Base-by-base conservation (phyloP, 2,888 invertebrate species). In the Lepidocyrtinus sp. region DNA sequence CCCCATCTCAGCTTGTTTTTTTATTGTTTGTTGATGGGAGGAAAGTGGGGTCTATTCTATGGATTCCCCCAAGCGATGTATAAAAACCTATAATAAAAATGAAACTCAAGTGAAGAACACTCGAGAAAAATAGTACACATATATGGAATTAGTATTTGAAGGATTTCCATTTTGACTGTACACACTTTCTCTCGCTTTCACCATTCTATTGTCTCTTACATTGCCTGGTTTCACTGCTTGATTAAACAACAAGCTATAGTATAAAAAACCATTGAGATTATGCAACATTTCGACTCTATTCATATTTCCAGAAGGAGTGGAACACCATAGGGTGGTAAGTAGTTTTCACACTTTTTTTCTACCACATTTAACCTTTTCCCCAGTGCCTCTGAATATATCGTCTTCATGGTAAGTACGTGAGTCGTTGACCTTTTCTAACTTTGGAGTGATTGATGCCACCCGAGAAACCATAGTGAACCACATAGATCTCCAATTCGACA, bases 401-500 rank as follows among this genome's bases (percentile, higher is more conserved):
- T n/a, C n/a, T n/a, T n/a, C n/a, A n/a, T n/a, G n/a, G n/a, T n/a
- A 36, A 36, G 5, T 36, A 36, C 36, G 5, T 7, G 36, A 55
- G 55, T 55, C 55, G 17, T 55, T 55, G 55, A 55, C 55, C 55
- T 55, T 55, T n/a, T 55, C 36, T 36, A 36, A 36, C 36, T n/a
- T 55, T 55, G 15, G n/a, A n/a, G 55, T 55, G 55, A 55, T 55
- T 55, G 55, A 55, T 55, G 55, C 55, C 55, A n/a, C 2, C 15
- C 9, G 55, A 17, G 17, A 55, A 55, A 55, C n/a, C n/a, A n/a
- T n/a, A n/a, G n/a, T n/a, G n/a, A n/a, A n/a, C 55, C 55, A 55
- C 55, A 55, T 55, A 17, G 17, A 55, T 55, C 55, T 55, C n/a
- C 55, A 55, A n/a, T n/a, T n/a, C n/a, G n/a, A n/a, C n/a, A n/a